Percentiles rank a stretch among this genome's conserved stretches.
These are phyloP conservation scores for Entomobrya proxima DNA, from an alignment of 2,888 invertebrate species.

Conservation along the genomic window DNA sequence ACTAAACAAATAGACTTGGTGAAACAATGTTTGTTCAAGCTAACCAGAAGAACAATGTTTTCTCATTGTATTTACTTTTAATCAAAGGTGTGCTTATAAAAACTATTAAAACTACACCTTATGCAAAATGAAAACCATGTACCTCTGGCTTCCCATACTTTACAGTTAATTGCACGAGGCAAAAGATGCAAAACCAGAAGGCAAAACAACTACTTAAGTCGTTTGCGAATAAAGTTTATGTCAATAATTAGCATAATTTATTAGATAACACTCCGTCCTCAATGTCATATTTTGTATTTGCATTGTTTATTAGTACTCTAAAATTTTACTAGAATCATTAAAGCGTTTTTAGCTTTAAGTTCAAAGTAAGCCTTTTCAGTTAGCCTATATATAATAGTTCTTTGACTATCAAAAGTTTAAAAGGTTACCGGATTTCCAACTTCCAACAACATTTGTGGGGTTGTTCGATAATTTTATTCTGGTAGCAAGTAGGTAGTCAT, in stretches of 20 bases:
- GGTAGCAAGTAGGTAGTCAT: background rate
- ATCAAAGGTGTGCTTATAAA: no score
- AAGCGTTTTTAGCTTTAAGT: background rate
- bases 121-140: background rate
- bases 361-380: background rate
- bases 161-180: background rate
- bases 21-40: background rate
- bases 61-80: background rate
- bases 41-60: background rate
- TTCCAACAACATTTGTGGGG: background rate
- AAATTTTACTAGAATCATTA: background rate
- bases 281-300: background rate
- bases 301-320: background rate
- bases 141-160: no score
- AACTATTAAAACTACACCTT: background rate
- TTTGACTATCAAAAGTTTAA: background rate
- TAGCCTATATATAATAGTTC: background rate
- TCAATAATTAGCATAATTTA: conserved; percentile 3
- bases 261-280: background rate
- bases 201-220: background rate
- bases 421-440: background rate
- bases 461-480: background rate
- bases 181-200: no score
- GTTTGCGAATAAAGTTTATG: background rate
- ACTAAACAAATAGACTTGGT: background rate